Conservation (phyloP, 2,113 vertebrate genomes). For the Coptodon bakossiorum region DNA sequence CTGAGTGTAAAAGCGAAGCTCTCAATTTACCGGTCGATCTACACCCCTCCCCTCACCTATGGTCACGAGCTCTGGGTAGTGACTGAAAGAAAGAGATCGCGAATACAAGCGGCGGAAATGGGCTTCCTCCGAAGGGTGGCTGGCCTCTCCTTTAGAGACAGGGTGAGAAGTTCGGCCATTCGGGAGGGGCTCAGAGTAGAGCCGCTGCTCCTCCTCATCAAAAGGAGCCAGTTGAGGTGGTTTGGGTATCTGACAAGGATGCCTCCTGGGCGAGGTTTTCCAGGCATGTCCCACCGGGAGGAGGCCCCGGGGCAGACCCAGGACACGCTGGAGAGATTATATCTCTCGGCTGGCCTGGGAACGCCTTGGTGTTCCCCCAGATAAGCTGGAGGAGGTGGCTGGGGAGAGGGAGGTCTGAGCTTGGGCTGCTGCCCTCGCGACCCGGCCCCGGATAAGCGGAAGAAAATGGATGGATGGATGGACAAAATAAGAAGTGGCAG, state of each 20-base stretch:
- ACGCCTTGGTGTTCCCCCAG: neutral
- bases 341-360: rapidly evolving
- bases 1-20: rapidly evolving
- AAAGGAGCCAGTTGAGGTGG: rapidly evolving
- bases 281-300: rapidly evolving
- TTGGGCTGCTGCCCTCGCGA: rapidly evolving
- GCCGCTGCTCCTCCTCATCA: rapidly evolving
- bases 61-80: neutral
- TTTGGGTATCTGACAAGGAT: neutral
- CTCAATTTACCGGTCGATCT: neutral
- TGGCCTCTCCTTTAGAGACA: rapidly evolving
- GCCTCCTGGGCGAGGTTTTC: neutral
- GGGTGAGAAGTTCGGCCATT: rapidly evolving
- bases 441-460: rapidly evolving
- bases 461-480: neutral
- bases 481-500: neutral
- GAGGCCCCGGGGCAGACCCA: rapidly evolving
- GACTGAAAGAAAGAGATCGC: rapidly evolving
- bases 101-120: rapidly evolving
- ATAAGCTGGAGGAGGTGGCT: neutral
- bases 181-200: neutral
- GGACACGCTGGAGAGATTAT: neutral
- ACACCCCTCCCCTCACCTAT: rapidly evolving
- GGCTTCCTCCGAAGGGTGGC: rapidly evolving
- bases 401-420: neutral